Evolutionary conservation across 2,113 vertebrate species (phyloP), one percentile per base, ranked within the genome.

Genomic region (Garra rufa): DNA sequence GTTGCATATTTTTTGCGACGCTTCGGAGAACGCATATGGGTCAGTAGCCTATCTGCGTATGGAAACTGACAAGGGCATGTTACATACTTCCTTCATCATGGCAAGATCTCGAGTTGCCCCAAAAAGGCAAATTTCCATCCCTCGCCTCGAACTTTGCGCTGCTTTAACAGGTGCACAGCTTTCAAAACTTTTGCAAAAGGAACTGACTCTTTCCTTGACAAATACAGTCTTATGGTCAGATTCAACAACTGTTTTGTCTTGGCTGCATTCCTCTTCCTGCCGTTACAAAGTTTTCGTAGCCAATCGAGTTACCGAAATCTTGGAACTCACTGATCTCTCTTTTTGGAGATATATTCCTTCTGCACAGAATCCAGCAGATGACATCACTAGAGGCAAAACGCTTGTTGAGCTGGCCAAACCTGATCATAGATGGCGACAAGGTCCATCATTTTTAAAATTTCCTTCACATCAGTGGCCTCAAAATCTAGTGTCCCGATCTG

Each of bases 71-170:
- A 15, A 34, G 7, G 14, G 28, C 2, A 3, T 13, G 61, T 11
- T 65, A 3, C 26, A 28, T 14, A 65, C 59, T 48, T 48, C 59
- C 26, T 63, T 63, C 26, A 26, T 63, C 26, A 28, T 63, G 24
- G 59, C 24, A 28, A 63, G 59, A 13, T 63, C 26, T 63, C 10
- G 26, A 63, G 59, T 63, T 14, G 59, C 59, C 61, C 63, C 41
- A 50, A 57, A 15, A 81, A 67, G 78, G 61, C 59, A 21, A 44
- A 81, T 26, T 17, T 69, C n/a, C 78, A 59, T 21, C 41, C 41
- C 17, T 43, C 44, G 8, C 61, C 41, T 44, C 14, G 59, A 63
- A 63, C 26, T 63, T 13, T 63, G 26, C 13, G 13, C 59, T 28
- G 59, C 59, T 28, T 26, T 30, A n/a, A 30, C 59, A 63, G 59